Evolutionary conservation across 1,140 invertebrate genomes (phyloP), one percentile per base, ranked within the genome.

Genomic region (Teleopsis dalmanni): DNA sequence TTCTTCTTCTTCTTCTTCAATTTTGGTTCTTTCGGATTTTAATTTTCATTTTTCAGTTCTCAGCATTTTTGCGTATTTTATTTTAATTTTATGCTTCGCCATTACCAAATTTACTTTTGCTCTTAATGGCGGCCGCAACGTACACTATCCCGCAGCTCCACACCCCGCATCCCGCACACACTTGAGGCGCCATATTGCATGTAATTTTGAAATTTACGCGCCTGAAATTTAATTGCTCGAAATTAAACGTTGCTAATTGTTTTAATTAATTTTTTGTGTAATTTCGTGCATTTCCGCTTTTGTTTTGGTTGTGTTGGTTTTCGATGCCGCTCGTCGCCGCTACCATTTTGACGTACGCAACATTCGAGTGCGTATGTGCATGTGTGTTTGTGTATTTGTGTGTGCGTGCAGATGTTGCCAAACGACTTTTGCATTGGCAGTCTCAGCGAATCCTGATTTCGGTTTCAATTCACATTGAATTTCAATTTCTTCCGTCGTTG

Each of bases 241-340:
- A 59, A 62, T 59, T 59, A 54, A 36, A 52, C 46, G 29, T 43
- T 54, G 43, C 55, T 55, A 57, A 59, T 57, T 59, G 56, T 62
- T 59, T 66, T 66, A 66, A 66, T 66, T 61, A 66, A 66, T 63
- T 65, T 65, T 61, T 56, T 45, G 53, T 48, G 47, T 48, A 48
- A 42, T 51, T 52, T 26, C 48, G 26, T 16, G 36, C 18, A 19
- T 7, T 8, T 33, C 18, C 21, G 13, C 18, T 26, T 25, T n/a
- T 29, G n/a, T 3, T 22, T 40, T 16, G 11, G 14, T 26, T 18
- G 4, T 27, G 41, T 19, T 42, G 8, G 41, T 9, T 43, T 3
- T 16, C 29, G 26, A 29, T 29, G 7, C 27, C 27, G 27, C 13
- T 29, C 27, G 27, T 8, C 7, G 27, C 23, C 23, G 25, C 23